phyloP scores from a whole-genome alignment of 2,113 vertebrate genomes.

The Scartelaos histophorus region DNA sequence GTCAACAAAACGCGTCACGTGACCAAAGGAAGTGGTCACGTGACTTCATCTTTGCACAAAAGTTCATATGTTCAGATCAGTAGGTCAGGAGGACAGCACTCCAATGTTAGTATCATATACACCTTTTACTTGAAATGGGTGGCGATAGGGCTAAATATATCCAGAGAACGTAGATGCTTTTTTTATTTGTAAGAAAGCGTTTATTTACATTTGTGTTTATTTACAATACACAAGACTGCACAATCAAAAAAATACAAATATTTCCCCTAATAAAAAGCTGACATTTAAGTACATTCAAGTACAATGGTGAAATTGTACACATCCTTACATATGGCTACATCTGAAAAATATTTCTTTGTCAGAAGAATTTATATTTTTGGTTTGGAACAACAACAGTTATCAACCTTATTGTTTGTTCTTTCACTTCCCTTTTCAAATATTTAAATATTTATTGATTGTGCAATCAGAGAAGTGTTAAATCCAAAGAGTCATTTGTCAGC shows the following conservation, averaged over 20 bases:
- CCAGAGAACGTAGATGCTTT: too few species aligned
- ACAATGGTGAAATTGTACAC: slow-evolving; percentile 56
- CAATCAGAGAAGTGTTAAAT: slow-evolving; percentile 43
- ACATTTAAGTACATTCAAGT: slow-evolving; percentile 66
- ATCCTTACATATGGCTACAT: slow-evolving; percentile 58
- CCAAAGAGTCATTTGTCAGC: slow-evolving; percentile 30
- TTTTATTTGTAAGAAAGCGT: slow-evolving; percentile 40
- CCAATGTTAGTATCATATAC: neutral
- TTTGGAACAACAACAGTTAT: neutral
- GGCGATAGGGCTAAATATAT: too few species aligned
- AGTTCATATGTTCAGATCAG: neutral
- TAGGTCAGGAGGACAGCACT: neutral
- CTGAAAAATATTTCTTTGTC: slow-evolving; percentile 31
- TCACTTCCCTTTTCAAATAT: slow-evolving; percentile 30
- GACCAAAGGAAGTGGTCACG: slow-evolving; percentile 50
- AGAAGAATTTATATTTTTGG: slow-evolving; percentile 11
- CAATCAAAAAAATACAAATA: slow-evolving; percentile 31
- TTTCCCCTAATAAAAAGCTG: slow-evolving; percentile 57
- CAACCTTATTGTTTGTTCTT: slow-evolving; percentile 54
- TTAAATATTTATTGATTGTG: slow-evolving; percentile 62
- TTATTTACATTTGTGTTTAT: slow-evolving; percentile 42
- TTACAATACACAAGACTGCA: slow-evolving; percentile 16
- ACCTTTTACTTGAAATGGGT: too few species aligned
- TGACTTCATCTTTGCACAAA: slow-evolving; percentile 31
- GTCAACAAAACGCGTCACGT: slow-evolving; percentile 75